phyloP scores from a whole-genome alignment of 2,888 invertebrate genomes.

The Sphaeridia pumilis region DNA sequence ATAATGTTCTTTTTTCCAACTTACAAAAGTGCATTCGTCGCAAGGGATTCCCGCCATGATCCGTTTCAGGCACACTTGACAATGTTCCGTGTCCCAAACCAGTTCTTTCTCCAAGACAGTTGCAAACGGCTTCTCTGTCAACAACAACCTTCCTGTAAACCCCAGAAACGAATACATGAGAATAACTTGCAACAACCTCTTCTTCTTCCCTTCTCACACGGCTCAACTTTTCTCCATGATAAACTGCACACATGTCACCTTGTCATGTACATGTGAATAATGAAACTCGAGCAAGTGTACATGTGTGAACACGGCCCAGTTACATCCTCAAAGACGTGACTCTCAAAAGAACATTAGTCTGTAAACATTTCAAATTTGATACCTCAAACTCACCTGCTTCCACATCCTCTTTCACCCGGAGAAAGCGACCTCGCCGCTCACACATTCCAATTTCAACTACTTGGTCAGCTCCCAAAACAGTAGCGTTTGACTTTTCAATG shows the following conservation, averaged over 20 bases:
- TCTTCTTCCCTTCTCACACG: too few relatives aligned
- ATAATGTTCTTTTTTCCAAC: too few relatives aligned
- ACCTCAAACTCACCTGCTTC: slow-evolving; percentile 29
- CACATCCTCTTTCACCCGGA: slow-evolving; percentile 32
- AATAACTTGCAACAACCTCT: too few relatives aligned
- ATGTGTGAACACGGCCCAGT: too few relatives aligned
- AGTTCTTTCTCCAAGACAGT: slow-evolving; percentile 24
- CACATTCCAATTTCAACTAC: slow-evolving; percentile 17
- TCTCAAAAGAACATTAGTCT: too few relatives aligned
- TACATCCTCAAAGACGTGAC: too few relatives aligned
- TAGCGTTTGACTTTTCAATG: slow-evolving; percentile 2
- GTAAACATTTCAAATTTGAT: too few relatives aligned
- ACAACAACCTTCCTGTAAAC: slow-evolving; percentile 6
- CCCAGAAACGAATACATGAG: too few relatives aligned
- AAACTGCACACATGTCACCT: too few relatives aligned
- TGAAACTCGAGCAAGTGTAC: too few relatives aligned
- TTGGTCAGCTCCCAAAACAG: slow-evolving; percentile 18
- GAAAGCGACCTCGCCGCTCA: slow-evolving; percentile 36
- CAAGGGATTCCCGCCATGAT: slow-evolving; percentile 30
- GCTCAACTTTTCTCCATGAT: too few relatives aligned
- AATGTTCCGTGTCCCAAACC: slow-evolving; percentile 29
- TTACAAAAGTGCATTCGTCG: slow-evolving; percentile 28
- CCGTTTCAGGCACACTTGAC: slow-evolving; percentile 25
- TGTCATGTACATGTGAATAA: too few relatives aligned
- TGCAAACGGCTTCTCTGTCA: slow-evolving; percentile 26